These are phyloP conservation scores for Ibidorhyncha struthersii DNA, from an alignment of 2,113 vertebrate species.

Conservation along the genomic window DNA sequence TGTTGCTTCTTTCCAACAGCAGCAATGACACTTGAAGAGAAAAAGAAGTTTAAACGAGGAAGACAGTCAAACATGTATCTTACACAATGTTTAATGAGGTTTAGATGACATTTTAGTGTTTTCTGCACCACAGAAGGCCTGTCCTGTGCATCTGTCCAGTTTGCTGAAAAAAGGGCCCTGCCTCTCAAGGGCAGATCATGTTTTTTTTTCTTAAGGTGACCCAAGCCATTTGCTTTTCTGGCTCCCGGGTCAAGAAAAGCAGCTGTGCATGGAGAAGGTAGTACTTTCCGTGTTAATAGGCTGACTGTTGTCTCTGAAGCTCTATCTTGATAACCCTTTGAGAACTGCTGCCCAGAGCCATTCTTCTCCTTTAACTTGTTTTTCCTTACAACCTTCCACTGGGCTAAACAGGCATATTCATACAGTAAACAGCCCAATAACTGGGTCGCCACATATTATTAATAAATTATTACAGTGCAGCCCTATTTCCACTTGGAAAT, in stretches of 20 bases:
- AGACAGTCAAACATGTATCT: background rate
- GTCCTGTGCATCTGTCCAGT: background rate
- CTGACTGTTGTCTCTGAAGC: background rate
- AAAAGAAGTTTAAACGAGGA: background rate
- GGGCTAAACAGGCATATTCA: background rate
- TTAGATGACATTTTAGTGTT: background rate
- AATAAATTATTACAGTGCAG: background rate
- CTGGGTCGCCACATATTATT: background rate
- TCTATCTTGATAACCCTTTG: background rate
- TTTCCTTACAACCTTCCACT: background rate
- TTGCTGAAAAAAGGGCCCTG: background rate
- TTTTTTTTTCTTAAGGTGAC: background rate
- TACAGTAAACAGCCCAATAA: slow-evolving; percentile 6
- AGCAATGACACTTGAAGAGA: background rate
- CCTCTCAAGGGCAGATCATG: background rate
- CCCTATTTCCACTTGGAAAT: background rate
- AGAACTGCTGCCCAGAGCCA: background rate
- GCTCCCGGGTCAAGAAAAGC: background rate
- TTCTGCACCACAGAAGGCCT: background rate
- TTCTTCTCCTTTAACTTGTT: background rate
- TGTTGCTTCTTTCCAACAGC: background rate
- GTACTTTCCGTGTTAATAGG: background rate
- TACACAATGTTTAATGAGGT: background rate
- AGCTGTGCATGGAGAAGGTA: background rate
- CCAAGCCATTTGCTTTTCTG: background rate